A percentile compares a stretch with the other conserved stretches of the same genome.
Evolutionary conservation across 2,888 invertebrate genomes (phyloP).

Genomic region (Drosophila niveifrons): DNA sequence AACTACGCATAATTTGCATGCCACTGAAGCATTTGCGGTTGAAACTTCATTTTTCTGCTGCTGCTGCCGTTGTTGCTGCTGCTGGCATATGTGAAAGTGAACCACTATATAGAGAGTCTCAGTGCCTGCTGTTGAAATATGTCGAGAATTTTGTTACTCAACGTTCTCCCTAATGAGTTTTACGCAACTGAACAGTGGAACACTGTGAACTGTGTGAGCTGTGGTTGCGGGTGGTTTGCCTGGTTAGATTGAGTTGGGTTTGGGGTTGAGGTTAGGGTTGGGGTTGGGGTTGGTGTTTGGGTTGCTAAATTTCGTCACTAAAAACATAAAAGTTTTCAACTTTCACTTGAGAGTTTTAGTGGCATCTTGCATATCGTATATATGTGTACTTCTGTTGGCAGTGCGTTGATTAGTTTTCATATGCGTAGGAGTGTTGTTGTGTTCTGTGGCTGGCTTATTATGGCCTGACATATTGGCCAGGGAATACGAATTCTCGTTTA

Average conservation of each 20-base stretch:
- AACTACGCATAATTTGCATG: constrained; percentile 76
- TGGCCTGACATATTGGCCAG: constrained; percentile 50
- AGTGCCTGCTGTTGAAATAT: constrained; percentile 59
- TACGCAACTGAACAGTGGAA: constrained; percentile 35
- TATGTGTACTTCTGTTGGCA: not conserved
- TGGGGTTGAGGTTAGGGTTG: not conserved
- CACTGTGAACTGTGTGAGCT: constrained; percentile 20
- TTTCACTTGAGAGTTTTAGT: constrained; percentile 69
- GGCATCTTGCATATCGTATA: constrained; percentile 36
- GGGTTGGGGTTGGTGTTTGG: not conserved
- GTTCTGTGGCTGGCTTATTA: constrained; percentile 48
- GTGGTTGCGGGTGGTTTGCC: constrained; percentile 27
- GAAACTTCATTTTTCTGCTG: constrained; percentile 67
- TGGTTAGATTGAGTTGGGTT: constrained; percentile 3
- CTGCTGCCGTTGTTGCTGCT: constrained; percentile 11
- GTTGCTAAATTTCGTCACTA: constrained; percentile 38
- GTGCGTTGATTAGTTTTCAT: constrained; percentile 69
- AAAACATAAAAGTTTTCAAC: constrained; percentile 61
- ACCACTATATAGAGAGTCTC: not conserved
- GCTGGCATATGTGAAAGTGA: constrained; percentile 58
- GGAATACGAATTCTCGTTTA: constrained; percentile 61
- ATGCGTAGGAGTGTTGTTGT: constrained; percentile 22
- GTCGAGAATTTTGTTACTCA: constrained; percentile 58
- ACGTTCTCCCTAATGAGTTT: constrained; percentile 71
- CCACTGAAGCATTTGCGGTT: constrained; percentile 69